phyloP scores from a whole-genome alignment of 2,888 invertebrate genomes.

The Folsomia manolachei region DNA sequence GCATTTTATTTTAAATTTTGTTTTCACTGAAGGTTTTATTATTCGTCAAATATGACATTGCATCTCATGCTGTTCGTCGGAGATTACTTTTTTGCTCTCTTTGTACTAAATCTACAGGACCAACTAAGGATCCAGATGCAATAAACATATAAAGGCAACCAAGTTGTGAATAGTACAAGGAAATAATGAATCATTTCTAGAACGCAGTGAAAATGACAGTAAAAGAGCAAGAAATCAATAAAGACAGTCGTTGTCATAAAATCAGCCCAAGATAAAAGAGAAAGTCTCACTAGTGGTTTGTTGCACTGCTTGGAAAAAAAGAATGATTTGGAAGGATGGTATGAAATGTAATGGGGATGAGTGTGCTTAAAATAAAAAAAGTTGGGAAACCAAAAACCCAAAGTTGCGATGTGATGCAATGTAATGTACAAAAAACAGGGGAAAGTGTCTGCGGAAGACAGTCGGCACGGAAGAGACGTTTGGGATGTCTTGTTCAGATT shows the following conservation, averaged over 20 bases:
- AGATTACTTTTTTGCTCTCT: neutral
- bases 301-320: neutral
- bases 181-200: slow-evolving; percentile 16
- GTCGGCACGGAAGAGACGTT: neutral
- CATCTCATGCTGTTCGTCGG: too few relatives aligned
- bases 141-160: too few relatives aligned
- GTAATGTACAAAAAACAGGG: neutral
- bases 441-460: neutral
- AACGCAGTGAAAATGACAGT: slow-evolving; percentile 4
- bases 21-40: too few relatives aligned
- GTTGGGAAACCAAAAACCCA: neutral
- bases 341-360: neutral
- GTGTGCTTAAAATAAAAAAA: neutral
- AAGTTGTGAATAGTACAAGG: neutral
- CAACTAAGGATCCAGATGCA: neutral
- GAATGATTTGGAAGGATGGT: neutral
- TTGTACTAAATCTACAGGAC: neutral
- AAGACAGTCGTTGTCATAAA: neutral
- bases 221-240: slow-evolving; percentile 1
- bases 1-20: too few relatives aligned
- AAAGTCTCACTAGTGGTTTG: neutral
- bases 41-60: too few relatives aligned
- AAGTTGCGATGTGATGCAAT: neutral
- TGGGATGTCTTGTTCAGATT: neutral
- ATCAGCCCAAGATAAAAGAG: neutral